Base-by-base conservation (phyloP, 2,113 vertebrate species). In the Pogonocichla stellata region DNA sequence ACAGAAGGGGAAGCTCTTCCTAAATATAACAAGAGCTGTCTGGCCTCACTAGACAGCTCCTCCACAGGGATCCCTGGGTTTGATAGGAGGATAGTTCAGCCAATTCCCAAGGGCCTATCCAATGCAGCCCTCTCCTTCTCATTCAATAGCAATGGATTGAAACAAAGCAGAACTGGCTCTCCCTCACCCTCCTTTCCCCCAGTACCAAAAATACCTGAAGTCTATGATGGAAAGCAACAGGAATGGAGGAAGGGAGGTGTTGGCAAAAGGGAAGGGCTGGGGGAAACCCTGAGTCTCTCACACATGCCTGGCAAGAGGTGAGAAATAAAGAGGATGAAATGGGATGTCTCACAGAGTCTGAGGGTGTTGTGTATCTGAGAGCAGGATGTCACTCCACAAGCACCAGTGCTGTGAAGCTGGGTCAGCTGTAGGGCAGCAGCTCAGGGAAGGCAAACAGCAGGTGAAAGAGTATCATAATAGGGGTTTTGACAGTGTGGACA, bases 1-100 rank as follows among this genome's bases (percentile, higher is more conserved):
- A 95, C 72, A 90, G 45, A 80, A 92, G 89, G 83, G 90, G 77
- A 96, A 96, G 82, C 87, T 91, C 83, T 92, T 95, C 89, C 95
- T 95, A 95, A 95, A 96, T 93, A 96, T 95, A 97, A 84, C 88
- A 2, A 69, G 82, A 61, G 34, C 80, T 89, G 88, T 64, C 57
- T 83, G 60, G 31, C 62, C 26, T 87, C 38, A 8, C 70, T 84
- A 86, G 91, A 71, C 72, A 78, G 78, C 65, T 79, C 29, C 66
- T 93, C 86, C 12, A 0, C 4, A 6, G 90, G 81, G 73, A 91
- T n/a, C 14, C 43, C 38, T 0, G 1, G 12, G 29, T 86, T 65
- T 95, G 78, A 84, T 16, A 4, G 85, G 24, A 36, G 26, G 23
- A 69, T 84, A 71, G 84, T 78, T 86, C 58, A 80, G 13, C 26